Base-by-base conservation (phyloP, 2,797 vertebrate species). In the Clarias platycephalus region DNA sequence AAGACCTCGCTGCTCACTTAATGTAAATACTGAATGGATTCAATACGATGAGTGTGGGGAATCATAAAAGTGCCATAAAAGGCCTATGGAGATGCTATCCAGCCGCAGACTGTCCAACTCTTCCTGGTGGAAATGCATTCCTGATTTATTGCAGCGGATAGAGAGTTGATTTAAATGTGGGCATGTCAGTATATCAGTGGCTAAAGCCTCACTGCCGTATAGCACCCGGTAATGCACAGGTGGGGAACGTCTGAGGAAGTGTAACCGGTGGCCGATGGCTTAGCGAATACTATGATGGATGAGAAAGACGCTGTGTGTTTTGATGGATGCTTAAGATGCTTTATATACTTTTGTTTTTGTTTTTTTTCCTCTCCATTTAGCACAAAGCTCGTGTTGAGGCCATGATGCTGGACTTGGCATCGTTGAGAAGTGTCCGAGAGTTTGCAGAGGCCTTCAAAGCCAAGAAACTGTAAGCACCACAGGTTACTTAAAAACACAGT, bases 371-470 rank as follows among this genome's bases (percentile, higher is more conserved):
- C 31, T 91, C 71, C 89, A 68, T 49, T 26, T 92, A 99, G 98
- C 96, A 97, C 91, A 99, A 98, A 96, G 97, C 98, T 84, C 95
- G 95, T 90, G 96, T 98, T 44, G 98, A 99, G 91, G 95, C 95
- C 89, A 97, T 99, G 96, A 95, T 94, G 93, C 95, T 98, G 88
- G 97, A 99, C 93, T 94, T 99, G 81, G 94, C 96, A 82, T 95
- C 96, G 81, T 94, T 99, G 87, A 94, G 92, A 88, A 98, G 97
- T 6, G 95, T 99, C 91, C 93, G 94, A 86, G 95, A 94, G 90
- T 99, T 99, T 90, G 95, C 96, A 12, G 96, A 97, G 86, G 94
- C 94, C 40, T 99, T 97, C 93, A 97, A 96, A 92, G 96, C 96
- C 90, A 98, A 94, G 92, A 96, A 98, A 85, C 80, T 98, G 98